Conservation (phyloP, 2,797 vertebrate genomes). For the Smutsia temminckii region DNA sequence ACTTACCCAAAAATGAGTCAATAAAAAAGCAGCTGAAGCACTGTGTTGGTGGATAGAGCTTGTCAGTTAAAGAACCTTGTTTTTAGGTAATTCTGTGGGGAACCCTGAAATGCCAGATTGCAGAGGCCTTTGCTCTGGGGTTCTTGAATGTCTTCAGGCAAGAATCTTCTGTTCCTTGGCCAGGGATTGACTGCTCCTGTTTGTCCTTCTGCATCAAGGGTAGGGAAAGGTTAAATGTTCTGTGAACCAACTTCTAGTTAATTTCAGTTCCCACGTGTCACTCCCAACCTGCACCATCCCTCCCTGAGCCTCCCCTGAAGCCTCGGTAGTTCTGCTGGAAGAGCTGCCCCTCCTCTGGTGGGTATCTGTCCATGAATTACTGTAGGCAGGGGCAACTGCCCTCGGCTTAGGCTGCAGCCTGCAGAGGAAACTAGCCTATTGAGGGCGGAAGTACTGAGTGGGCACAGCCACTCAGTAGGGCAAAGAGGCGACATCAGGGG, state of each 20-base stretch:
- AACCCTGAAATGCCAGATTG: not conserved
- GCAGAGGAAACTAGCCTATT: not conserved
- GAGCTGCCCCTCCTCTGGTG: not conserved
- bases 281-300: not conserved
- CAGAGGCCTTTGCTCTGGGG: not conserved
- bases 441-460: no score
- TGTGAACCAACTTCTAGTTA: not conserved
- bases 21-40: not conserved
- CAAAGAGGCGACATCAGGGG: not conserved
- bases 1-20: not conserved
- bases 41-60: not conserved
- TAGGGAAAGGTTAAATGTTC: not conserved
- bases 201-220: not conserved
- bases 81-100: not conserved
- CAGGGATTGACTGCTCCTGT: not conserved
- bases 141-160: not conserved
- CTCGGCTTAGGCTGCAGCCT: not conserved
- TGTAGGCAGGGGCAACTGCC: not conserved
- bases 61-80: not conserved
- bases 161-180: not conserved
- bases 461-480: not conserved
- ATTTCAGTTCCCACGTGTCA: not conserved
- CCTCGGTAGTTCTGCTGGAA: not conserved
- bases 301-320: not conserved
- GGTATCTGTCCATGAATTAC: no score